Percentiles rank a stretch among this genome's conserved stretches.
Conservation (phyloP, 1,140 invertebrate genomes). For the Ceratina australensis region DNA sequence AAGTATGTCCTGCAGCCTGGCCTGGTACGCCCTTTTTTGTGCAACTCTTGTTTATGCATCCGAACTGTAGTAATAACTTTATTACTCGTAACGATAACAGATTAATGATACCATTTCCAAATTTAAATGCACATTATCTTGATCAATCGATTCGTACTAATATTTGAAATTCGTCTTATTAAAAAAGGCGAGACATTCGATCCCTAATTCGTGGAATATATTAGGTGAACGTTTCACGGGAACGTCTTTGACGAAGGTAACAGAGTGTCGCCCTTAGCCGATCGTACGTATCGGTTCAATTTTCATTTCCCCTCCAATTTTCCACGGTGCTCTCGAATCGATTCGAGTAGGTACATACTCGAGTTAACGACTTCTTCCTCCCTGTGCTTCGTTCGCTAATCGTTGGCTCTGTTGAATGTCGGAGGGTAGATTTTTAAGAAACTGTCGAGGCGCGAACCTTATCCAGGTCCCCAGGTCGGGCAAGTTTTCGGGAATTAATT, state of each 20-base stretch:
- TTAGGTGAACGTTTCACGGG: conserved; percentile 3
- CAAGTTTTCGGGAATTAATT: conserved; percentile 65
- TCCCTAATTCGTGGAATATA: conserved; percentile 5
- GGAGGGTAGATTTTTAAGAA: conserved; percentile 28
- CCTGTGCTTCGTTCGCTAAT: conserved; percentile 44
- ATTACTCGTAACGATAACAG: too few species aligned
- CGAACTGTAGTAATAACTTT: too few species aligned
- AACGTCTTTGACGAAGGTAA: neutral
- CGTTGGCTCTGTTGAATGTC: conserved; percentile 11
- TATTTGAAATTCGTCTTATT: neutral
- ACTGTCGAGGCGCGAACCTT: neutral
- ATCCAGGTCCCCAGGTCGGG: conserved; percentile 10
- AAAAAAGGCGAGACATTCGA: neutral
- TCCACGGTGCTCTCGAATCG: conserved; percentile 46
- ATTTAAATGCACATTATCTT: too few species aligned
- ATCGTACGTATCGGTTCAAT: conserved; percentile 61
- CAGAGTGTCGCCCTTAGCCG: neutral
- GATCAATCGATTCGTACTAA: neutral
- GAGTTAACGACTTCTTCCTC: conserved; percentile 75
- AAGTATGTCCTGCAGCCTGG: too few species aligned
- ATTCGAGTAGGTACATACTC: conserved; percentile 71
- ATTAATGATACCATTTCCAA: too few species aligned
- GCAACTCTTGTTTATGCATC: too few species aligned
- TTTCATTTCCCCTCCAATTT: conserved; percentile 68
- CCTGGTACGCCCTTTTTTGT: too few species aligned